A percentile compares a stretch with the other conserved stretches of the same genome.
These are phyloP conservation scores for Aradophagus sp. DNA, from an alignment of 1,140 invertebrate genomes.

Conservation along the genomic window DNA sequence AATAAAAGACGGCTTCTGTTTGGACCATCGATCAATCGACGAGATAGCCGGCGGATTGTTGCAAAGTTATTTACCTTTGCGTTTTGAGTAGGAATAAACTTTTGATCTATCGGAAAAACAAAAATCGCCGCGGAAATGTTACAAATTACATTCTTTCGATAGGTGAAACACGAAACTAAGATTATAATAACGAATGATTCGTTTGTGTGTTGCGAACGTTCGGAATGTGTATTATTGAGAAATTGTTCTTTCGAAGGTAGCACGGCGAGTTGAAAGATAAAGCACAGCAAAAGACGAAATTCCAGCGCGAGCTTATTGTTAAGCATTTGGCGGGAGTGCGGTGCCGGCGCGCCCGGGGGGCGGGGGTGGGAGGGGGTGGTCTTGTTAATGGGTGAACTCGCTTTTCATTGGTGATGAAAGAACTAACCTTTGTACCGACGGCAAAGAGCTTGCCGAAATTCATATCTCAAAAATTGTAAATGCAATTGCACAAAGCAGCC, in stretches of 20 bases:
- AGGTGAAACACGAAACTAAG: constrained; percentile 1
- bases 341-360: no score
- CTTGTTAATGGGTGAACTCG: constrained; percentile 50
- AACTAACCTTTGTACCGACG: constrained; percentile 46
- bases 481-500: constrained; percentile 33
- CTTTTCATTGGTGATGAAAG: constrained; percentile 39
- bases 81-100: not conserved
- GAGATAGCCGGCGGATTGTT: constrained; percentile 6
- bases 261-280: constrained; percentile 37
- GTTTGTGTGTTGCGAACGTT: constrained; percentile 31
- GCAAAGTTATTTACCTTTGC: constrained; percentile 13
- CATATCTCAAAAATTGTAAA: constrained; percentile 41
- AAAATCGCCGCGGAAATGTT: not conserved
- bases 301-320: constrained; percentile 54
- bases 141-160: no score
- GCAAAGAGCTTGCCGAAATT: constrained; percentile 41
- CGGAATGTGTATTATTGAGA: constrained; percentile 55
- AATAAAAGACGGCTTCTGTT: constrained; percentile 6
- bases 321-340: constrained; percentile 43
- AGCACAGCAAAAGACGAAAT: constrained; percentile 51
- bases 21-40: constrained; percentile 1
- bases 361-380: no score
- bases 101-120: not conserved
- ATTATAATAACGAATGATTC: constrained; percentile 43
- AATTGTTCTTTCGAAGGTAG: constrained; percentile 49